Base-by-base conservation (phyloP, 2,888 invertebrate species). In the Ophion ventricosus region DNA sequence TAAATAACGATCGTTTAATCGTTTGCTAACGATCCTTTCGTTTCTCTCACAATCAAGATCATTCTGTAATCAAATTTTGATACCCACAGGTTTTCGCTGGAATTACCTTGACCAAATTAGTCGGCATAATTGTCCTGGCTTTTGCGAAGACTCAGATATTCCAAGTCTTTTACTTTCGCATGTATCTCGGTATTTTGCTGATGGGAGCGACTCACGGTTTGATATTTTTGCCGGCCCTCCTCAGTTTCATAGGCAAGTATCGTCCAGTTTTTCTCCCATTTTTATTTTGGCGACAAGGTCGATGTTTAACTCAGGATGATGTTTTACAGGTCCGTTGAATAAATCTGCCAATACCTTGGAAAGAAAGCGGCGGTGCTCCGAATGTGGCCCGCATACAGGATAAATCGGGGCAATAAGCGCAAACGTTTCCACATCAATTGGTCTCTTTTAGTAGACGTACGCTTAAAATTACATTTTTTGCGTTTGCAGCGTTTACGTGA, bases 71-170 rank as follows among this genome's bases (percentile, higher is more conserved):
- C 1, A 57, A 11, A 10, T 8, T 1, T 57, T 57, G 7, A 57
- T 57, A 0, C n/a, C 20, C n/a, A 54, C 91, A 98, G 94, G 97
- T 99, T 2, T 95, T 99, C 23, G 98, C 98, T 81, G 99, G 99
- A 26, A 99, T 99, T 64, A 99, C 99, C 0, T 94, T 99, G 29
- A 99, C 99, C 0, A 99, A 99, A 93, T 97, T 99, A 88, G 97
- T 97, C 57, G 98, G 98, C 67, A 98, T 99, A 82, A 93, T 97
- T 23, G 97, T 99, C 10, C 94, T 99, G 85, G 98, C 97, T 0
- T 98, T 99, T 93, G 97, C 99, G 1, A 97, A 98, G 90, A 98
- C 98, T 0, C 96, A 98, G 94, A 96, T 98, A 85, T 98, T 99
- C 91, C 96, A 97, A 94, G 94, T 97, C 76, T 99, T 98, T 92